Percentiles rank a stretch among this genome's conserved stretches.
Conservation (phyloP, 1,140 invertebrate genomes). For the Thalassaphorura encarpata region DNA sequence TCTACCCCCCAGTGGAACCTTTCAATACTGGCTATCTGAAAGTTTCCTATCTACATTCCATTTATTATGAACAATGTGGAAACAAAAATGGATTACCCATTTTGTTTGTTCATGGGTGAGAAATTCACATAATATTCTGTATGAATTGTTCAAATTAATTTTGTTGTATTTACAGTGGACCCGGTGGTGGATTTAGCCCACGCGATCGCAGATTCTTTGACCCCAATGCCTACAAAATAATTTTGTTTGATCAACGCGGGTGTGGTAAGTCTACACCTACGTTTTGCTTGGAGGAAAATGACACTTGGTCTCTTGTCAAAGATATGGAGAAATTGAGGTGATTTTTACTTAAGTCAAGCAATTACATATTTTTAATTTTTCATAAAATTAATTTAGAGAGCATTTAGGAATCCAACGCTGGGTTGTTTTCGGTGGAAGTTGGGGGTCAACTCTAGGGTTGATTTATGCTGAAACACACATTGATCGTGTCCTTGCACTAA, state of each 20-base stretch:
- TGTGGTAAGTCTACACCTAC: conserved; percentile 37
- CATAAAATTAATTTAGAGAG: conserved; percentile 6
- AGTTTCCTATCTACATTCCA: conserved; percentile 36
- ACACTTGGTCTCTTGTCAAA: conserved; percentile 38
- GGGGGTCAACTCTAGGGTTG: conserved; percentile 38
- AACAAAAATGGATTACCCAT: conserved; percentile 37
- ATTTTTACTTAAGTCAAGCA: too few species aligned
- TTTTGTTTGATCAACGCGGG: conserved; percentile 39
- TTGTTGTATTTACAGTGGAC: conserved; percentile 39
- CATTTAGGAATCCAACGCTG: conserved; percentile 37
- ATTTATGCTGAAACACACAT: conserved; percentile 38
- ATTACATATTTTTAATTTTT: neutral
- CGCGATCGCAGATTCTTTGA: conserved; percentile 38
- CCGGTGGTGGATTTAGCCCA: conserved; percentile 36
- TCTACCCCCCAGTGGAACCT: conserved; percentile 13
- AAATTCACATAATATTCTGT: neutral
- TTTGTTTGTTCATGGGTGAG: conserved; percentile 18
- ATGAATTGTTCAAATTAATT: neutral
- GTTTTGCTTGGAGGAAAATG: conserved; percentile 39
- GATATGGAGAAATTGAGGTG: conserved; percentile 38
- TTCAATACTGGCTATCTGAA: neutral
- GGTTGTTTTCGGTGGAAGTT: conserved; percentile 40
- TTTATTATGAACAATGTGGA: conserved; percentile 39
- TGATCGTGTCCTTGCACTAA: conserved; percentile 36
- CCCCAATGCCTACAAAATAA: conserved; percentile 36